phyloP scores from a whole-genome alignment of 2,797 vertebrate genomes.

The Silurus aristotelis region DNA sequence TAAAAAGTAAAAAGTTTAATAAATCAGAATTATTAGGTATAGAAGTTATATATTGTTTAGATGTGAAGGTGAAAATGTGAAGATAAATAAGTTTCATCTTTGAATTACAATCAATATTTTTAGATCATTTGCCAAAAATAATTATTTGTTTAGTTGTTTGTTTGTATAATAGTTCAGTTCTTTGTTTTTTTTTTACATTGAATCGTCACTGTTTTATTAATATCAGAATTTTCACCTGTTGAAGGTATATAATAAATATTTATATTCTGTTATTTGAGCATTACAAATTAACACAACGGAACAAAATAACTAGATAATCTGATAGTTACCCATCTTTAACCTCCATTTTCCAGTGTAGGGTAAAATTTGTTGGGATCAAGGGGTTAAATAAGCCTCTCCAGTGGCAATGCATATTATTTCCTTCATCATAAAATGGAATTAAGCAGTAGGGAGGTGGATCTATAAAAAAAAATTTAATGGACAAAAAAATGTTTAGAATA shows the following conservation, averaged over 20 bases:
- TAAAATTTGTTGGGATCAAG: conserved; percentile 57
- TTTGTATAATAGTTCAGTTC: no score
- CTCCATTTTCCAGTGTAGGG: conserved; percentile 64
- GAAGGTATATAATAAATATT: neutral
- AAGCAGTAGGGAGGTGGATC: conserved; percentile 55
- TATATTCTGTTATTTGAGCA: neutral
- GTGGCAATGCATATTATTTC: conserved; percentile 62
- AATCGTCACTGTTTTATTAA: neutral
- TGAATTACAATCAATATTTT: no score
- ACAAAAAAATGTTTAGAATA: neutral
- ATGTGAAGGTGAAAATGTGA: no score
- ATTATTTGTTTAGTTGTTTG: no score
- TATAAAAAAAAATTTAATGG: conserved; percentile 24
- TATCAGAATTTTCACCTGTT: neutral
- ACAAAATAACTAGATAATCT: neutral
- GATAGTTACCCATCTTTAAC: neutral
- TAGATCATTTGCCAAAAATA: no score
- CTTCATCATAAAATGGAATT: conserved; percentile 21
- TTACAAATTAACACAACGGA: neutral
- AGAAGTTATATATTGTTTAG: no score
- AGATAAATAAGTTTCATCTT: no score
- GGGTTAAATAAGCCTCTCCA: conserved; percentile 58
- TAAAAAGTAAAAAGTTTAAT: no score
- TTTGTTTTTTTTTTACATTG: no score
- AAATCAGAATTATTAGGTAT: no score